Evolutionary conservation across 2,797 vertebrate species (phyloP), one percentile per base, ranked within the genome.

Genomic region (Manis javanica): DNA sequence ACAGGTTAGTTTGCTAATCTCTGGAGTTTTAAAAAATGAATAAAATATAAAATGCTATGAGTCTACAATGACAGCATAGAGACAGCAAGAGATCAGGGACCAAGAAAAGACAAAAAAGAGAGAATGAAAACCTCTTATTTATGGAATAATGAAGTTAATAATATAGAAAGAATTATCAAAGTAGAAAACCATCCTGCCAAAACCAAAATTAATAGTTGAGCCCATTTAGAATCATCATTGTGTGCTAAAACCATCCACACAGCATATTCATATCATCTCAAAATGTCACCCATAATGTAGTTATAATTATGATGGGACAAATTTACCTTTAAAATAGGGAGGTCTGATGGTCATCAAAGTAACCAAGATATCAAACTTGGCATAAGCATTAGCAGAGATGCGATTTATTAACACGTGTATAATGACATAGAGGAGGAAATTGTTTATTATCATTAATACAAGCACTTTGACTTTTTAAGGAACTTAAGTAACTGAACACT

Each of bases 381-480:
- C 16, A n/a, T 39, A 2, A 71, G n/a, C 21, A 84, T 18, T 5
- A 68, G 34, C 24, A 49, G 18, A 14, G 46, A 68, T 88, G 59
- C 89, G 64, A 93, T 85, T 26, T 95, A 95, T 92, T 97, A 97
- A 96, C 96, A 15, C 97, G 94, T 82, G 34, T 82, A 96, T 91
- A 96, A 96, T 91, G n/a, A 69, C 21, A 8, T 90, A 34, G 14
- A 90, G 16, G 93, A 93, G n/a, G 75, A 95, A 96, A 94, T 89
- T 95, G 93, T 97, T 95, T 95, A 82, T 96, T 57, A 85, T 96
- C 51, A 88, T 97, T 95, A 97, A 95, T 31, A 95, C 96, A 97
- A 94, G 81, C 53, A 94, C 57, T 59, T 12, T 39, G 71, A 63
- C 34, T 96, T 95, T 86, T 55, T 77, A 97, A 2, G 5, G 90